phyloP scores from a whole-genome alignment of 2,797 vertebrate species.

The Mormyrops attenuatus region DNA sequence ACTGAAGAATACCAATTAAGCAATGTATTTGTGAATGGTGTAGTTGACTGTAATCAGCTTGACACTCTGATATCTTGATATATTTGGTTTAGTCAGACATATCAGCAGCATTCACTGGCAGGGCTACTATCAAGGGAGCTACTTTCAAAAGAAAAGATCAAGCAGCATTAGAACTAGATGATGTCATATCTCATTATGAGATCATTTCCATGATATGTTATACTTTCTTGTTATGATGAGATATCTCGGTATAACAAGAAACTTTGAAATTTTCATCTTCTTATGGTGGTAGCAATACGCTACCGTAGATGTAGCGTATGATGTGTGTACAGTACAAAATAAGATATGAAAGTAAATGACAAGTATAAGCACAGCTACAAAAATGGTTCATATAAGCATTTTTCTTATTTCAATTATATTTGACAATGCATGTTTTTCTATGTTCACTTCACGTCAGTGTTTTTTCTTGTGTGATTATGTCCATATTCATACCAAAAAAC shows the following conservation, averaged over 20 bases:
- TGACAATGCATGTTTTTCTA: not conserved
- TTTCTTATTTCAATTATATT: not conserved
- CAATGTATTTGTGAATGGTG: not conserved
- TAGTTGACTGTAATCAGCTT: not conserved
- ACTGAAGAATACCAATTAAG: not conserved
- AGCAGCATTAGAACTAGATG: not conserved
- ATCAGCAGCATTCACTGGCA: not conserved
- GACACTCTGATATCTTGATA: not conserved
- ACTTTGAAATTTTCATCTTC: no score
- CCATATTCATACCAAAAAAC: not conserved
- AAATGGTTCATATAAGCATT: not conserved
- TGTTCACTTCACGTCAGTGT: not conserved
- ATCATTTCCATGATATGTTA: not conserved
- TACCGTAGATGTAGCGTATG: not conserved
- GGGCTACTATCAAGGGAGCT: not conserved
- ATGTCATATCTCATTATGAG: not conserved
- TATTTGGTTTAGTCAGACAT: not conserved
- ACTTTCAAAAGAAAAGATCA: not conserved
- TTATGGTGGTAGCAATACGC: not conserved
- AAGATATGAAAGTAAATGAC: not conserved
- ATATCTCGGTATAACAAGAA: no score
- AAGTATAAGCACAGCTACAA: not conserved
- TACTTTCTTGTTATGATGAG: no score
- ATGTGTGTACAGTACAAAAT: not conserved
- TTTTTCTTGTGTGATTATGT: not conserved